Base-by-base conservation (phyloP, 2,113 vertebrate genomes). In the Odobenus rosmarus region DNA sequence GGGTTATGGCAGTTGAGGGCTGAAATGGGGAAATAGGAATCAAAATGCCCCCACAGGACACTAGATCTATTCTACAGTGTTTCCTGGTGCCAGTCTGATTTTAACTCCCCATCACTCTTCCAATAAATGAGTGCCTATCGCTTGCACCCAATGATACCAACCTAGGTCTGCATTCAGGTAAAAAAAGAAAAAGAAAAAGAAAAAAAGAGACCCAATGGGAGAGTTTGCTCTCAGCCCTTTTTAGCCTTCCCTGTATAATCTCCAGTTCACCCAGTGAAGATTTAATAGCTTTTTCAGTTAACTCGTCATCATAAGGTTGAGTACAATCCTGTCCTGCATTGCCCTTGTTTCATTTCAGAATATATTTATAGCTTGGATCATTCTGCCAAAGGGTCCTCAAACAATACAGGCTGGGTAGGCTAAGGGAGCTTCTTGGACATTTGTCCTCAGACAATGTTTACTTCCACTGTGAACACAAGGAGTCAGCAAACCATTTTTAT, bases 281-380 rank as follows among this genome's bases (percentile, higher is more conserved):
- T 95, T 91, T 42, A 96, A 72, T 80, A 53, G 4, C 8, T 84
- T 95, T 31, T 57, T 90, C 33, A 61, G 69, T 64, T 95, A 88
- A 80, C 55, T 51, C 57, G 24, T 83, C 76, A 69, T 69, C 18
- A 7, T 74, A 88, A 59, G 72, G 7, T 72, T 83, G 67, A 69
- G 19, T 36, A 57, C 7, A 79, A 26, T 61, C 64, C 11, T 80
- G 28, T 31, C 76, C 8, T 79, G 13, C 13, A 33, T 86, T 72
- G 13, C 13, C 14, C 64, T 88, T 82, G 53, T 62, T 88, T 85
- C 55, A 67, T 91, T 95, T 91, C 36, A 74, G 46, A 39, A n/a
- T 5, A 83, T 83, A 95, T 92, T 97, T 88, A 93, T 77, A 71
- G 67, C 31, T 31, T 57, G 33, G 0, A 12, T 84, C n/a, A 39